These are phyloP conservation scores for Nyctibius grandis DNA, from an alignment of 2,797 vertebrate genomes.

Conservation along the genomic window DNA sequence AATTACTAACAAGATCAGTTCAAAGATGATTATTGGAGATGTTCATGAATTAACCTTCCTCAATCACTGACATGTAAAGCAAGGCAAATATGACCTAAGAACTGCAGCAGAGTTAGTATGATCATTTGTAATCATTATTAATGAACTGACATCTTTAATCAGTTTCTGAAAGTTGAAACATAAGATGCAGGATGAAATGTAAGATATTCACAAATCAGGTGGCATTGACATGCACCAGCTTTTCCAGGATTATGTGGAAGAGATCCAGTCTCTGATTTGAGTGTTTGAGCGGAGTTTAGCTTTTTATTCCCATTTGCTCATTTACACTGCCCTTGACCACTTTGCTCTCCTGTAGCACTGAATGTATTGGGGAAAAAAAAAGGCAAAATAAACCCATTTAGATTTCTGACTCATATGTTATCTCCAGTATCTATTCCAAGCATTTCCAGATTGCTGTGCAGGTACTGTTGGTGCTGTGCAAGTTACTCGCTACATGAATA, in stretches of 20 bases:
- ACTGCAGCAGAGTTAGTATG: not conserved
- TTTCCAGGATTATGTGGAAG: not conserved
- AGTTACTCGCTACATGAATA: rapidly evolving
- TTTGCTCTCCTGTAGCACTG: not conserved
- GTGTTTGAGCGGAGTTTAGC: not conserved
- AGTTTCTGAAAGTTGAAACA: not conserved
- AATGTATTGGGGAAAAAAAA: not conserved
- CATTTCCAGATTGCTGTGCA: not conserved
- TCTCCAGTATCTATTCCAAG: not conserved
- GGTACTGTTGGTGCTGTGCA: not conserved
- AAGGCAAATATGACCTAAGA: not conserved
- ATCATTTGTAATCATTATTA: not conserved
- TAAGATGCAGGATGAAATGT: not conserved
- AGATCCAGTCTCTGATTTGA: not conserved
- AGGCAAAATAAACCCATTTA: not conserved
- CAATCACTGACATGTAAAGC: not conserved
- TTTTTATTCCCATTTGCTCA: not conserved
- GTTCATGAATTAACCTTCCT: not conserved
- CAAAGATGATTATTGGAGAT: not conserved
- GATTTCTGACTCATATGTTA: not conserved
- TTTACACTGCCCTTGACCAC: not conserved
- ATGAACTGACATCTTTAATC: not conserved
- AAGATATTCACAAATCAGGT: not conserved
- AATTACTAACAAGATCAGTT: not conserved
- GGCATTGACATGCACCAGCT: not conserved